A percentile compares a stretch with the other conserved stretches of the same genome.
These are phyloP conservation scores for Notothenia rossii DNA, from an alignment of 2,113 vertebrate genomes.

Conservation along the genomic window DNA sequence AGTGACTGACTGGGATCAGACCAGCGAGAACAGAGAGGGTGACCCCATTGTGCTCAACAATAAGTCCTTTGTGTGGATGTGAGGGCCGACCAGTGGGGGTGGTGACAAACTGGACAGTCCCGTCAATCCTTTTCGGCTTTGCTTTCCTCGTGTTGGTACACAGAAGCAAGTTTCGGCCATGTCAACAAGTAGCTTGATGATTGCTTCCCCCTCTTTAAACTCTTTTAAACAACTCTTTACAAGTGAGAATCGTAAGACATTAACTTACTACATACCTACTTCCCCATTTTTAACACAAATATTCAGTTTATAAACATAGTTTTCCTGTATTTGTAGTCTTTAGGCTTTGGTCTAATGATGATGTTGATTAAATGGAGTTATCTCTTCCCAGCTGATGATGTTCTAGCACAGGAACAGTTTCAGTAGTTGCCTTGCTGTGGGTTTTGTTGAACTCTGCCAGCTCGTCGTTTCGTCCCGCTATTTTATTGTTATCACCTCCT, in stretches of 20 bases:
- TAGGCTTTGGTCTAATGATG: background rate
- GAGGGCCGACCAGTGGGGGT: constrained; percentile 66
- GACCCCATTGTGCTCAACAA: constrained; percentile 84
- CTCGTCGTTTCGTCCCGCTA: constrained; percentile 9
- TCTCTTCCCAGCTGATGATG: background rate
- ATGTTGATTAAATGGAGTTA: background rate
- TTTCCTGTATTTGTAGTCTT: background rate
- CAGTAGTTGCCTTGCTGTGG: background rate
- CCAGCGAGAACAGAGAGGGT: constrained; percentile 73
- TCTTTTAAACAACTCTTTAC: too few species aligned
- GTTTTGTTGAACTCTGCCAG: constrained; percentile 6
- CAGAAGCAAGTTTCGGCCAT: constrained; percentile 29
- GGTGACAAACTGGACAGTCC: constrained; percentile 72
- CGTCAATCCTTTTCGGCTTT: constrained; percentile 54
- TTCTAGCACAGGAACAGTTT: background rate
- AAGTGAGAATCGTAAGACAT: background rate
- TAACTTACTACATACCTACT: background rate
- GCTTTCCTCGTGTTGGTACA: constrained; percentile 50
- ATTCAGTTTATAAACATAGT: background rate
- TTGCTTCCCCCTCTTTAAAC: background rate
- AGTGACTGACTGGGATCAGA: constrained; percentile 74
- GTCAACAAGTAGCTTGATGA: constrained; percentile 12
- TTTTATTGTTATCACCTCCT: constrained; percentile 17
- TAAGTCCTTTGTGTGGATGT: constrained; percentile 73
- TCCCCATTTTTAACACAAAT: background rate